Evolutionary conservation across 1,140 invertebrate species (phyloP), one percentile per base, ranked within the genome.

Genomic region (Helicorthomorpha holstii): DNA sequence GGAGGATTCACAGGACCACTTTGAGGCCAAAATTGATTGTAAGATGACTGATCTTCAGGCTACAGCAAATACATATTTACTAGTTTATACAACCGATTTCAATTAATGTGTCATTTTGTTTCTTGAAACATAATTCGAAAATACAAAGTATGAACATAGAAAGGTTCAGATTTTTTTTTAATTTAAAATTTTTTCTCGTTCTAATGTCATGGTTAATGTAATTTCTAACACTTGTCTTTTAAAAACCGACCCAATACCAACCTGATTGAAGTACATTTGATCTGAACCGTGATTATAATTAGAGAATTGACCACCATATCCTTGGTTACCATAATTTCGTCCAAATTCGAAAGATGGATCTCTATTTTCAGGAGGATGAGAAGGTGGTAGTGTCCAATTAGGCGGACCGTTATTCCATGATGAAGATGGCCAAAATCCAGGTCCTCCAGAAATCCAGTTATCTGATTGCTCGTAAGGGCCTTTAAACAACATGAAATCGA

Each of bases 281-380:
- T 59, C 58, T 16, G 58, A 59, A 52, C 54, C 55, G 41, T 59
- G 58, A 56, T 59, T 59, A 50, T 59, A 59, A 51, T 59, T 56
- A 53, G 53, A 56, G 12, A 53, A 49, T 52, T 59, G 58, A 27
- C 54, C 52, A 22, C 52, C 26, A 14, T 54, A 29, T 29, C 53
- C 52, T 12, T 57, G 53, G 24, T 55, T 59, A 41, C 51, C 53
- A 43, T 51, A 44, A 22, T 51, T 29, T 43, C 55, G 57, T 46
- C 57, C 57, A 56, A 54, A 58, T 29, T 56, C 58, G 53, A 56
- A 59, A 25, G 51, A 50, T 34, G 29, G 29, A 34, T 7, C 16
- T 34, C 29, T 34, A 7, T 34, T 16, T 7, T 34, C 16, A 7
- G 29, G 29, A 34, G 29, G 29, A 16, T 16, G 29, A 34, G 16